Evolutionary conservation across 2,797 vertebrate genomes (phyloP), one percentile per base, ranked within the genome.

Genomic region (Pseudochromis fuscus): DNA sequence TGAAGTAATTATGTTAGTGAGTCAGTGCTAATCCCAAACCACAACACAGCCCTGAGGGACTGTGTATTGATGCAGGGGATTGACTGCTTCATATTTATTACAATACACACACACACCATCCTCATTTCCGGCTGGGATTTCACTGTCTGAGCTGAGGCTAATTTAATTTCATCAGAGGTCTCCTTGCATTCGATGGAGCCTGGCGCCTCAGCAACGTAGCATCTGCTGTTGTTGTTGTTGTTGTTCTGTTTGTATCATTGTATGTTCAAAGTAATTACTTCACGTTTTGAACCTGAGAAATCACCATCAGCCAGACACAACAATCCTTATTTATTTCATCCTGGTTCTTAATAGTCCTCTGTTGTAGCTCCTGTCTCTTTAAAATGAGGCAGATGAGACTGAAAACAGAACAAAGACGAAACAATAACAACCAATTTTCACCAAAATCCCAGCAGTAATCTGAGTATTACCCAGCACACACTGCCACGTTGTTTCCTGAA

Each of bases 1-100:
- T n/a, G 45, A 49, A 40, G 21, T 16, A 71, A 48, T 64, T 48
- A 15, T 21, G 16, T 12, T 28, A 7, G 19, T 53, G n/a, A 59
- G 6, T 28, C 19, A 15, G 57, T 49, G 24, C 50, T 46, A 46
- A 50, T 58, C 9, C 33, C 28, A 40, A 42, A 52, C 19, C n/a
- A n/a, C n/a, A 33, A 18, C 18, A 11, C 18, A 1, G 5, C n/a
- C 51, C 56, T 48, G 15, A 23, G 33, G 52, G 72, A 38, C 40
- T 19, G 7, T 44, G 2, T 19, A 21, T 44, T 44, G 40, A 44
- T 44, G n/a, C 40, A n/a, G 18, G n/a, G 2, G 18, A 19, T 42
- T 10, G n/a, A 44, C 40, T 21, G n/a, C 40, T 44, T 19, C 18
- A 19, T 9, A 44, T 44, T 44, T 44, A n/a, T 44, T 44, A 44